Percentiles rank a stretch among this genome's conserved stretches.
Conservation (phyloP, 2,888 invertebrate species). For the Rhagonycha lutea region DNA sequence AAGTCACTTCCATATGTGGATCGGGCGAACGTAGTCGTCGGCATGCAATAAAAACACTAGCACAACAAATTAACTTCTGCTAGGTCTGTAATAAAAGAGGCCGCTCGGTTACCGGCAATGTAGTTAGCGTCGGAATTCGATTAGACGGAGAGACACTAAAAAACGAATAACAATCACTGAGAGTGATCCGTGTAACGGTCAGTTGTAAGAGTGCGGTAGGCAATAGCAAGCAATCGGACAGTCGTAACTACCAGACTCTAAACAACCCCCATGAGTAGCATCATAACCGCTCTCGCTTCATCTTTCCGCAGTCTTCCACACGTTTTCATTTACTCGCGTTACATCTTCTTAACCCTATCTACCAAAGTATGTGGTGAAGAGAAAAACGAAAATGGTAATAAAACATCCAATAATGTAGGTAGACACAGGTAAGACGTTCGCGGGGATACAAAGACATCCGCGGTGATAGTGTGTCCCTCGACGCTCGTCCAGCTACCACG, state of each 20-base stretch:
- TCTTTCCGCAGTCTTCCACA: constrained; percentile 44
- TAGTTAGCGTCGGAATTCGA: constrained; percentile 51
- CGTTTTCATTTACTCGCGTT: constrained; percentile 49
- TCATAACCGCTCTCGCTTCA: constrained; percentile 41
- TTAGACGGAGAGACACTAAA: constrained; percentile 50
- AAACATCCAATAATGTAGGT: constrained; percentile 44
- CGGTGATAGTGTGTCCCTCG: constrained; percentile 45
- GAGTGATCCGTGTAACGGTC: constrained; percentile 40
- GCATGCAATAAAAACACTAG: constrained; percentile 49
- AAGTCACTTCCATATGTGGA: constrained; percentile 41
- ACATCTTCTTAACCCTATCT: constrained; percentile 45
- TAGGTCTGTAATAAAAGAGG: constrained; percentile 42
- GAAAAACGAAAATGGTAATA: constrained; percentile 46
- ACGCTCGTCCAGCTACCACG: constrained; percentile 49
- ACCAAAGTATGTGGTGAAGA: constrained; percentile 41
- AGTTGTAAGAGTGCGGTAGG: constrained; percentile 38
- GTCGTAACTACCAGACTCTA: constrained; percentile 66
- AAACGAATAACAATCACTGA: constrained; percentile 52
- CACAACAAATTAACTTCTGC: constrained; percentile 50
- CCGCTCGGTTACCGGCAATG: constrained; percentile 37
- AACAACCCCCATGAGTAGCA: constrained; percentile 63
- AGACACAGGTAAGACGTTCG: constrained; percentile 37
- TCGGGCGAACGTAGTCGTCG: constrained; percentile 30
- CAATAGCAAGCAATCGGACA: constrained; percentile 62
- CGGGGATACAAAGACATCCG: constrained; percentile 24